Base-by-base conservation (phyloP, 2,888 invertebrate species). In the Tenthredo distinguenda region DNA sequence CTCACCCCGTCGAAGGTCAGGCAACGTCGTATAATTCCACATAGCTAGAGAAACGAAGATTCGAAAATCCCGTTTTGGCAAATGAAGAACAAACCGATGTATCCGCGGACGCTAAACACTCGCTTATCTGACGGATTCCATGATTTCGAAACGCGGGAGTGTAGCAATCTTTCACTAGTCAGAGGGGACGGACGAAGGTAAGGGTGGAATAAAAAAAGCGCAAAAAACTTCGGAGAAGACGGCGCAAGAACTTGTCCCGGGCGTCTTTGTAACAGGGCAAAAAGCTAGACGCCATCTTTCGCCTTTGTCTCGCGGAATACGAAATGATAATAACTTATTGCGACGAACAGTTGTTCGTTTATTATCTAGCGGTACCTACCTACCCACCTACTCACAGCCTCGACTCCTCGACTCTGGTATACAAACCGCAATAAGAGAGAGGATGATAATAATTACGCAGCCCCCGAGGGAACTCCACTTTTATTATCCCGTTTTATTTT, bases 171-270 rank as follows among this genome's bases (percentile, higher is more conserved):
- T 81, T 81, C 40, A 40, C 58, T 58, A 77, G 18, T 21, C 37
- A 62, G n/a, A 31, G 89, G 88, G 87, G 26, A 26, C 26, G 58
- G 12, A 88, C 86, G 88, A 72, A 50, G 50, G 83, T 21, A 34
- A 37, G 15, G 21, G 26, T 50, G 34, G 7, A 2, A 10, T 37
- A 40, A 50, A n/a, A 71, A 84, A 55, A 84, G n/a, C 7, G 12
- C 9, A 84, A 84, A 84, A 77, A 47, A 40, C 21, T 4, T 4
- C 4, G 1, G 5, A 58, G 81, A 81, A 81, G 4, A 62, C 10
- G 81, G 18, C 37, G 81, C 81, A 81, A 81, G 81, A 81, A 81
- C 40, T 81, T 81, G 2, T 18, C 81, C 15, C 43, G 21, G 62
- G 81, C 81, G 62, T 81, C 81, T 81, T 81, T 62, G 50, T 31